These are phyloP conservation scores for Aspidiotus destructor DNA, from an alignment of 2,888 invertebrate species.

Conservation along the genomic window DNA sequence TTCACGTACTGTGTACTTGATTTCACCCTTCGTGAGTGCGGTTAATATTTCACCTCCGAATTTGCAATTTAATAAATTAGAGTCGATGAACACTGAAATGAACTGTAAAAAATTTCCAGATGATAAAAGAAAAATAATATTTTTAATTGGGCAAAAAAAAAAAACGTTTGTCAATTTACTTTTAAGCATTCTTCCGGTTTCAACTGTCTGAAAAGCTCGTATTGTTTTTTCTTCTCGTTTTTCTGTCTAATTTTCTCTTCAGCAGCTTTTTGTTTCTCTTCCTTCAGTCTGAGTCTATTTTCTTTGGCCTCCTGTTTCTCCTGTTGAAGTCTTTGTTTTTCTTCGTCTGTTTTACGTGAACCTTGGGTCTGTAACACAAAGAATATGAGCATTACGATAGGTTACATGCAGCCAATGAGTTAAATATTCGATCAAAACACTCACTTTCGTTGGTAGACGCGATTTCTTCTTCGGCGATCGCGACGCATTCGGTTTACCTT, in stretches of 20 bases:
- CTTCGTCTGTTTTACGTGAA: neutral
- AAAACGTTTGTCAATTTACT: conserved; percentile 39
- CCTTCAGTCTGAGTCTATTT: neutral
- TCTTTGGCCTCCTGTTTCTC: conserved; percentile 1
- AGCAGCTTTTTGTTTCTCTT: conserved; percentile 31
- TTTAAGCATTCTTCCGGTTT: conserved; percentile 48
- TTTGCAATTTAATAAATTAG: conserved; percentile 41
- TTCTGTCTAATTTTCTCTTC: conserved; percentile 31
- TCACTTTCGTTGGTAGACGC: no score
- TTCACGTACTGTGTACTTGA: conserved; percentile 36
- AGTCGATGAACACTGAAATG: conserved; percentile 45
- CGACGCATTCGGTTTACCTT: no score
- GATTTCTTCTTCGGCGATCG: no score
- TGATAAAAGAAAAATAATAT: neutral
- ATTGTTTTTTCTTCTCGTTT: conserved; percentile 36
- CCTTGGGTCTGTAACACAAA: no score
- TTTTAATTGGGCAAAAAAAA: neutral
- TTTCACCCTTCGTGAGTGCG: conserved; percentile 37
- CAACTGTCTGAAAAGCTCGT: conserved; percentile 35
- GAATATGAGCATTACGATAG: no score
- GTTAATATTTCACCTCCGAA: conserved; percentile 39
- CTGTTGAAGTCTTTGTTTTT: neutral
- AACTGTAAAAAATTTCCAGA: conserved; percentile 41
- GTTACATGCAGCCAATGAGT: no score
- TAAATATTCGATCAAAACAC: no score